phyloP scores from a whole-genome alignment of 2,113 vertebrate species.

The Cervus canadensis region DNA sequence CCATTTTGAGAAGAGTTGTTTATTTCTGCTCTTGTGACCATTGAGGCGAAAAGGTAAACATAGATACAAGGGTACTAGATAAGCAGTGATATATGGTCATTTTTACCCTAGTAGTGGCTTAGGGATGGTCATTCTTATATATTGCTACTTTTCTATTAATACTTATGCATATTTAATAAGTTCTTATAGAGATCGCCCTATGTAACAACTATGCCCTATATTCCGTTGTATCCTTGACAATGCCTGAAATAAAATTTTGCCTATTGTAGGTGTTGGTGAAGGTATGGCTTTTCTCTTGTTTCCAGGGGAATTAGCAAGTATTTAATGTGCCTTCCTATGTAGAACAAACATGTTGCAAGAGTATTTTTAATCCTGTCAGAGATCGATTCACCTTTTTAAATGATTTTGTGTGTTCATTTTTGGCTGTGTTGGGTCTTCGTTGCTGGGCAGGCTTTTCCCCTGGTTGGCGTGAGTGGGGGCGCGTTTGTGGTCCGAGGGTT shows the following conservation, averaged over 20 bases:
- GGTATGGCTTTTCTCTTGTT: not conserved
- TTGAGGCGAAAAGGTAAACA: not conserved
- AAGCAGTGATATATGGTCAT: not conserved
- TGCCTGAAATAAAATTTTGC: conserved; percentile 31
- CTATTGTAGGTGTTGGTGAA: not conserved
- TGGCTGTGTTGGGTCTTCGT: not conserved
- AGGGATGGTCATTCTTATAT: not conserved
- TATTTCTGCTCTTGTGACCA: not conserved
- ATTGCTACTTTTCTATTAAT: not conserved
- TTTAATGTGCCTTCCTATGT: not conserved
- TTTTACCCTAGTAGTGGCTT: not conserved
- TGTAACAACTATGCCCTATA: not conserved
- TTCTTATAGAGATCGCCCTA: not conserved
- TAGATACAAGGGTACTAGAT: not conserved
- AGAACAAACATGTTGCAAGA: not conserved
- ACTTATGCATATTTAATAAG: not conserved
- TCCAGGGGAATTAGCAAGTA: not conserved
- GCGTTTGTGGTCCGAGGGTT: not conserved
- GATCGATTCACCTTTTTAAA: not conserved
- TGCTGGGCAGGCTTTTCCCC: not conserved
- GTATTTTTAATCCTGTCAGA: not conserved
- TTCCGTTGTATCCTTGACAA: conserved; percentile 5
- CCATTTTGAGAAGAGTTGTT: not conserved
- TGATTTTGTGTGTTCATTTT: not conserved
- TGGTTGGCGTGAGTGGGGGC: not conserved